Evolutionary conservation across 2,888 invertebrate genomes (phyloP).

Genomic region (Synanthedon myopaeformis): DNA sequence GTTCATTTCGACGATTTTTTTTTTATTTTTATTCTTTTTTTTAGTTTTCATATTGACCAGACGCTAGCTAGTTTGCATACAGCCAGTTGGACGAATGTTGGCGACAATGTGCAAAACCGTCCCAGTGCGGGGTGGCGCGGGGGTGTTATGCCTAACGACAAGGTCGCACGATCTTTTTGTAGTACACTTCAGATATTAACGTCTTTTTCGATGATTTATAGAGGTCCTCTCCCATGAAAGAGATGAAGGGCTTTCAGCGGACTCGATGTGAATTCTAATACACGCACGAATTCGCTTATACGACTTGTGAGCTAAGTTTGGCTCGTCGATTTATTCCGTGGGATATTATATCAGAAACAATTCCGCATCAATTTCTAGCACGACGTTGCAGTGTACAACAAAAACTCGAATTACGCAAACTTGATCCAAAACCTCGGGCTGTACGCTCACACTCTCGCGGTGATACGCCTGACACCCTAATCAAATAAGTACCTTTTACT

Average conservation of each 20-base stretch:
- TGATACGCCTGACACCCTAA: constrained; percentile 70
- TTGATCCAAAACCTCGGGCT: constrained; percentile 65
- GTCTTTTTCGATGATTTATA: constrained; percentile 54
- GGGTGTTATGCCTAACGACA: constrained; percentile 20
- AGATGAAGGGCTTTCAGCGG: constrained; percentile 44
- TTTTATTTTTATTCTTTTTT: constrained; percentile 21
- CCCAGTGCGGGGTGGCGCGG: constrained; percentile 13
- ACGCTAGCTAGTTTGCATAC: constrained; percentile 44
- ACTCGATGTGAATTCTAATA: constrained; percentile 59
- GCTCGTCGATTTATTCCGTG: neutral
- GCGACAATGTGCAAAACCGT: constrained; percentile 26
- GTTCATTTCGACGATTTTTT: constrained; percentile 52
- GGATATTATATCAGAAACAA: constrained; percentile 16
- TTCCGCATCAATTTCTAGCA: constrained; percentile 32
- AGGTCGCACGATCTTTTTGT: constrained; percentile 37
- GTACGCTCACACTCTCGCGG: constrained; percentile 62
- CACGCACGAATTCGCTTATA: constrained; percentile 24
- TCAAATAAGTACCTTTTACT: constrained; percentile 71
- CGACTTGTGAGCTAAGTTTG: constrained; percentile 7
- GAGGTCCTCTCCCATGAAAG: constrained; percentile 48
- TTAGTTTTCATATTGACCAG: constrained; percentile 56
- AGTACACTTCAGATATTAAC: constrained; percentile 43
- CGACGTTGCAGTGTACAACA: constrained; percentile 23
- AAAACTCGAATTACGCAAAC: constrained; percentile 66
- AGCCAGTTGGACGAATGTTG: constrained; percentile 20